phyloP scores from a whole-genome alignment of 2,113 vertebrate genomes.

The Centrocercus urophasianus region DNA sequence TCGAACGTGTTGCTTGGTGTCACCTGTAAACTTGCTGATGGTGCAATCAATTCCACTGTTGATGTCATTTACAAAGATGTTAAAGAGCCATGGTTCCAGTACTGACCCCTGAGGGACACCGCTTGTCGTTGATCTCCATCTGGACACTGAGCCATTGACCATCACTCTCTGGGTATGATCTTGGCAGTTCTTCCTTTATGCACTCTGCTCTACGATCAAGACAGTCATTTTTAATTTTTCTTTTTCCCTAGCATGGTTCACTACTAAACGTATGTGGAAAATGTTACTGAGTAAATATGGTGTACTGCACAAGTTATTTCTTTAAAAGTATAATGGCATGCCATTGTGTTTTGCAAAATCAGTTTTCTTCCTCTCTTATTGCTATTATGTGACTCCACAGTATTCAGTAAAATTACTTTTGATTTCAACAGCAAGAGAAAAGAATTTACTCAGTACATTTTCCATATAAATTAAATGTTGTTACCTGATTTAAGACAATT shows the following conservation, averaged over 20 bases:
- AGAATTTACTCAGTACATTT: not conserved
- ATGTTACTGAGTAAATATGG: not conserved
- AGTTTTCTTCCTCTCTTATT: slow-evolving; percentile 5
- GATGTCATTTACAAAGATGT: not conserved
- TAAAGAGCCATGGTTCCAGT: not conserved
- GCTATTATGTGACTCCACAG: not conserved
- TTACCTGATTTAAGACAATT: not conserved
- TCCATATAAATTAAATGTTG: not conserved
- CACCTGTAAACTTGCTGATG: not conserved
- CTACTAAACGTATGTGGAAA: not conserved
- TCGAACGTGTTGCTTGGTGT: not conserved
- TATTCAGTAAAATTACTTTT: slow-evolving; percentile 10
- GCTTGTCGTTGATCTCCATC: not conserved
- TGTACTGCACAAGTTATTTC: not conserved
- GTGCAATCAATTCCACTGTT: not conserved
- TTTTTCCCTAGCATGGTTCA: not conserved
- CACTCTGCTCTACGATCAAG: not conserved
- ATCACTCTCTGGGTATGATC: not conserved
- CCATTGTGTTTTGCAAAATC: not conserved
- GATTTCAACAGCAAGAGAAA: not conserved
- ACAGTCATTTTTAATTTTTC: not conserved
- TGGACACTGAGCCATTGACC: not conserved
- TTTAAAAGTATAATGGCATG: not conserved
- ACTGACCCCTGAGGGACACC: not conserved
- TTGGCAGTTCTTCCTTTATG: not conserved